These are phyloP conservation scores for Catotricha subobsoleta DNA, from an alignment of 2,888 invertebrate genomes.

Conservation along the genomic window DNA sequence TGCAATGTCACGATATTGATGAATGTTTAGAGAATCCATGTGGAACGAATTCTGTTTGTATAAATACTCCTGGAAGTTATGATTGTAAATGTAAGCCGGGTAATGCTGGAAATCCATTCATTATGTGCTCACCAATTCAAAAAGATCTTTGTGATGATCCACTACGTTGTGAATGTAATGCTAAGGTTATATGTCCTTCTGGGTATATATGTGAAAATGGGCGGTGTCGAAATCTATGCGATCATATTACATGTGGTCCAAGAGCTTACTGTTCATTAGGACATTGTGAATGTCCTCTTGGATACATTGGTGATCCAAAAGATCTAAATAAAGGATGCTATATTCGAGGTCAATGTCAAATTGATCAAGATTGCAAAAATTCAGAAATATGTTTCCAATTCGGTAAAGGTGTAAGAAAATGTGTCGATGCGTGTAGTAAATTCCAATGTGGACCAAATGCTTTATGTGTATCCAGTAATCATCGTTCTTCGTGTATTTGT, in stretches of 20 bases:
- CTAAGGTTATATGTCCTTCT: constrained; percentile 52
- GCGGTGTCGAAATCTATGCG: constrained; percentile 60
- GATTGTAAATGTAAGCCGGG: constrained; percentile 77
- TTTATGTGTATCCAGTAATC: constrained; percentile 64
- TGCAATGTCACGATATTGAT: constrained; percentile 67
- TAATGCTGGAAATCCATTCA: constrained; percentile 73
- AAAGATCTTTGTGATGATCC: constrained; percentile 49
- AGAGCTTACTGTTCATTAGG: constrained; percentile 66
- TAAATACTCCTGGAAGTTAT: constrained; percentile 75
- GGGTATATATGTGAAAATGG: constrained; percentile 58
- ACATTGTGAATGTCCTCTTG: constrained; percentile 60
- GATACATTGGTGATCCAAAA: constrained; percentile 56
- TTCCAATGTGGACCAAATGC: constrained; percentile 83
- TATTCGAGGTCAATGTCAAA: constrained; percentile 55
- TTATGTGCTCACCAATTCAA: constrained; percentile 55
- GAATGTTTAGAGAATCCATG: constrained; percentile 67
- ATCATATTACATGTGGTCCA: constrained; percentile 58
- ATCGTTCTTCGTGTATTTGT: constrained; percentile 73
- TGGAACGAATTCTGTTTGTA: constrained; percentile 71
- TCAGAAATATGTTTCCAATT: constrained; percentile 78
- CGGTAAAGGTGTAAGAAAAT: constrained; percentile 58
- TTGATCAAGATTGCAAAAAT: constrained; percentile 64
- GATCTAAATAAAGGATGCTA: constrained; percentile 52
- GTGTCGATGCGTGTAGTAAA: constrained; percentile 73
- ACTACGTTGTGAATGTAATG: constrained; percentile 48